Conservation (phyloP, 1,140 invertebrate species). For the Aphelinus certus region DNA sequence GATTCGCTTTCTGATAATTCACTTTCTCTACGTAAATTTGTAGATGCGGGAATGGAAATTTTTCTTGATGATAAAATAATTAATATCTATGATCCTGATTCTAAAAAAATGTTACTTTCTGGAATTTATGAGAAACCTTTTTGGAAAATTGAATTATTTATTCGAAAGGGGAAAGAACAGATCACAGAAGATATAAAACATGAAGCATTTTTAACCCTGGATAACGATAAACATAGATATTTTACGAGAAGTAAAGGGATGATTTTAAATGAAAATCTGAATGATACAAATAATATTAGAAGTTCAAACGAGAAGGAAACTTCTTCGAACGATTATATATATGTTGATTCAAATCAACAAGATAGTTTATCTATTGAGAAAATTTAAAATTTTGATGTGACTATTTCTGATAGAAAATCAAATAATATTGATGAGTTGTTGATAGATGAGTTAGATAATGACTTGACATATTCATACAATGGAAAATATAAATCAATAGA, state of each 20-base stretch:
- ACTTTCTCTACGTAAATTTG: constrained; percentile 19
- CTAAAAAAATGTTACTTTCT: constrained; percentile 25
- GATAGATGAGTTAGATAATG: too few relatives aligned
- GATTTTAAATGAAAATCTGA: constrained; percentile 8
- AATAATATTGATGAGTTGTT: too few relatives aligned
- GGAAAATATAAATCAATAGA: constrained; percentile 33
- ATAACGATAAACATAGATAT: too few relatives aligned
- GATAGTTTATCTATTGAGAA: constrained; percentile 23
- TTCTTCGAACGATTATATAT: constrained; percentile 10
- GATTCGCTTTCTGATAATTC: too few relatives aligned
- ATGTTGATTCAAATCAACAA: neutral
- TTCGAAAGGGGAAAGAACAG: neutral
- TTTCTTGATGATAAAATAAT: constrained; percentile 33
- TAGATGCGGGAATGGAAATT: constrained; percentile 25
- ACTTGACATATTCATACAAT: too few relatives aligned
- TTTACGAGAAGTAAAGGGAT: too few relatives aligned
- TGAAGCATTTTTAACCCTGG: too few relatives aligned
- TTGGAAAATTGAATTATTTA: constrained; percentile 33
- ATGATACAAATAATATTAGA: constrained; percentile 8
- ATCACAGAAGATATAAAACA: too few relatives aligned
- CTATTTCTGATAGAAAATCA: too few relatives aligned
- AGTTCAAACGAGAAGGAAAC: constrained; percentile 22
- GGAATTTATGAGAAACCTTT: constrained; percentile 37
- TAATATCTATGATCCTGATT: constrained; percentile 34
- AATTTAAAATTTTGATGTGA: neutral